Conservation (phyloP, 1,140 invertebrate species). For the Goniozus legneri region DNA sequence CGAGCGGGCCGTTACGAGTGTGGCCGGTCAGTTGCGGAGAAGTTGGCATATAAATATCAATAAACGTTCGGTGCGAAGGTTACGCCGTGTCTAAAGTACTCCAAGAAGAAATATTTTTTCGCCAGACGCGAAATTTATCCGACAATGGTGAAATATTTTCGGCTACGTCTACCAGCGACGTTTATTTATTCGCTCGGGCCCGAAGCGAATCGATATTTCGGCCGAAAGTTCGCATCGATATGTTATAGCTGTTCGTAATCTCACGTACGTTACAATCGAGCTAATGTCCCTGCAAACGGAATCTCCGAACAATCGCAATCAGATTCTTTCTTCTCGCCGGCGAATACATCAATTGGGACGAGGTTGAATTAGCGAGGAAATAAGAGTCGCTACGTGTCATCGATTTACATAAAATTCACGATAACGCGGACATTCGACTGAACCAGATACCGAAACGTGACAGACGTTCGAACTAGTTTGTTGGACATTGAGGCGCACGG, state of each 20-base stretch:
- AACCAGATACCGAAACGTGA: conserved; percentile 17
- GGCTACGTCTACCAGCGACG: too few relatives aligned
- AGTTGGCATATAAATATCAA: conserved; percentile 30
- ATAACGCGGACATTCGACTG: conserved; percentile 13
- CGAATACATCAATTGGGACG: not conserved
- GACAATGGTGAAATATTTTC: too few relatives aligned
- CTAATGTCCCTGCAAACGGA: too few relatives aligned
- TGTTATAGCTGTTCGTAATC: too few relatives aligned
- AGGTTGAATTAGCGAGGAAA: too few relatives aligned
- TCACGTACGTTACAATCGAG: too few relatives aligned
- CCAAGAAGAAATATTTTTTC: too few relatives aligned
- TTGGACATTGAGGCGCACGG: conserved; percentile 10
- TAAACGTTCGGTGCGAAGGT: conserved; percentile 22
- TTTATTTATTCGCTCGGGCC: too few relatives aligned
- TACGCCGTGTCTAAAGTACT: conserved; percentile 14
- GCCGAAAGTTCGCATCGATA: too few relatives aligned
- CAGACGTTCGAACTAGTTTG: conserved; percentile 18
- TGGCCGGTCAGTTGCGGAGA: conserved; percentile 15
- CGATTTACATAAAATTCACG: conserved; percentile 24
- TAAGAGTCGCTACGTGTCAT: too few relatives aligned
- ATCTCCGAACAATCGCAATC: not conserved
- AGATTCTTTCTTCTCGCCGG: not conserved
- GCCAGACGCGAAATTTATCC: too few relatives aligned
- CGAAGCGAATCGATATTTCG: too few relatives aligned
- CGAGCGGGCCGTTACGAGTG: conserved; percentile 8